Percentiles rank a stretch among this genome's conserved stretches.
phyloP scores from a whole-genome alignment of 2,113 vertebrate species.

The Eubucco bourcierii region DNA sequence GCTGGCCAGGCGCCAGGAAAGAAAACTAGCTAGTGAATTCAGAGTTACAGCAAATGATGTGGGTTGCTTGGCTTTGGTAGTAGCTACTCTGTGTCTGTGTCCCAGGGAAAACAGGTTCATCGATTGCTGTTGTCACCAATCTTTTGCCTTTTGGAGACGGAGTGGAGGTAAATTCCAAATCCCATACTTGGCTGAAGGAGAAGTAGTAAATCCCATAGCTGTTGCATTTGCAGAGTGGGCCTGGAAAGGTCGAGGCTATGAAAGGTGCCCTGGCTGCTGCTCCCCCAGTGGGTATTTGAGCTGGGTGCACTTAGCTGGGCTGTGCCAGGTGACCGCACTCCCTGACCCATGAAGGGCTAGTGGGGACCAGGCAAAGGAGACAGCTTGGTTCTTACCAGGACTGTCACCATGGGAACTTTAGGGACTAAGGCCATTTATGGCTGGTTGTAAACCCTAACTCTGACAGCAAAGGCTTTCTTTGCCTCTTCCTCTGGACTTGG shows the following conservation, averaged over 20 bases:
- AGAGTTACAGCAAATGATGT: not conserved
- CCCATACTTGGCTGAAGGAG: not conserved
- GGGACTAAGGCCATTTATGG: not conserved
- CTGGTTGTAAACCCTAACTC: conserved; percentile 52
- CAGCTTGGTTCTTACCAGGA: conserved; percentile 3
- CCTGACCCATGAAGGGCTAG: not conserved
- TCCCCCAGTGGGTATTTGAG: not conserved
- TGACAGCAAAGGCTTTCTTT: conserved; percentile 60
- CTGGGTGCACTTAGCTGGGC: not conserved
- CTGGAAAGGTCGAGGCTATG: not conserved
- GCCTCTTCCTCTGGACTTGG: conserved; percentile 37
- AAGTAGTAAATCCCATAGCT: not conserved
- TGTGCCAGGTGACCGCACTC: not conserved
- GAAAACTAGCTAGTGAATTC: not conserved
- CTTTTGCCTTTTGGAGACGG: not conserved
- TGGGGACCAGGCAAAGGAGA: not conserved
- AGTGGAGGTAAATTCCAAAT: not conserved
- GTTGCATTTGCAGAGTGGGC: not conserved
- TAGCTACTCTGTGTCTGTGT: not conserved
- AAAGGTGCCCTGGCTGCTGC: not conserved
- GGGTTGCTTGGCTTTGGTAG: not conserved
- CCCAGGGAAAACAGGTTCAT: not conserved
- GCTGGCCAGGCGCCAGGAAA: not conserved
- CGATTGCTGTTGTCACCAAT: not conserved
- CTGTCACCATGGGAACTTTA: conserved; percentile 64